Conservation (phyloP, 2,113 vertebrate species). For the Nothobranchius kuhntae region DNA sequence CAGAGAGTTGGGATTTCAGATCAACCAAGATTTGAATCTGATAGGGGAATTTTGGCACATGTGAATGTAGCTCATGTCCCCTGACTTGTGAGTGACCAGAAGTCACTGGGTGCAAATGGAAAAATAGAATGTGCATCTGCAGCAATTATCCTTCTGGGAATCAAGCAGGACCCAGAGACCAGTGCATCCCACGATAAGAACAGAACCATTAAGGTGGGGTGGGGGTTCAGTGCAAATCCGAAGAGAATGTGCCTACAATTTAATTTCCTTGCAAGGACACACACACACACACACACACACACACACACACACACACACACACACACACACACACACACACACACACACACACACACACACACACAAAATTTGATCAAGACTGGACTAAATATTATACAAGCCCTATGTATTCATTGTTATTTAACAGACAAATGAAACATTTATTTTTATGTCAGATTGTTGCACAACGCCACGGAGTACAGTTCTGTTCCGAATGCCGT, state of each 20-base stretch:
- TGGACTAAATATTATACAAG: no score
- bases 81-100: constrained; percentile 22
- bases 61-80: background rate
- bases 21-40: no score
- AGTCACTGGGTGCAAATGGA: constrained; percentile 38
- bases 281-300: background rate
- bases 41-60: no score
- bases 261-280: constrained; percentile 13
- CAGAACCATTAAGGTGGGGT: constrained; percentile 41
- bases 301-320: background rate
- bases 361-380: no score
- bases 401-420: no score
- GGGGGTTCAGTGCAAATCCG: constrained; percentile 51
- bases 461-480: no score
- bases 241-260: constrained; percentile 41
- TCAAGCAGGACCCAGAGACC: constrained; percentile 41
- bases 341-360: no score
- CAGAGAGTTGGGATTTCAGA: no score
- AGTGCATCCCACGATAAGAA: constrained; percentile 58
- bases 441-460: no score
- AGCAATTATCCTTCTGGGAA: constrained; percentile 54
- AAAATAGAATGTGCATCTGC: constrained; percentile 37
- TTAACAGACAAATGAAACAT: no score
- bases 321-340: no score
- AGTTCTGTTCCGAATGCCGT: no score